Base-by-base conservation (phyloP, 2,888 invertebrate species). In the Patella pellucida region DNA sequence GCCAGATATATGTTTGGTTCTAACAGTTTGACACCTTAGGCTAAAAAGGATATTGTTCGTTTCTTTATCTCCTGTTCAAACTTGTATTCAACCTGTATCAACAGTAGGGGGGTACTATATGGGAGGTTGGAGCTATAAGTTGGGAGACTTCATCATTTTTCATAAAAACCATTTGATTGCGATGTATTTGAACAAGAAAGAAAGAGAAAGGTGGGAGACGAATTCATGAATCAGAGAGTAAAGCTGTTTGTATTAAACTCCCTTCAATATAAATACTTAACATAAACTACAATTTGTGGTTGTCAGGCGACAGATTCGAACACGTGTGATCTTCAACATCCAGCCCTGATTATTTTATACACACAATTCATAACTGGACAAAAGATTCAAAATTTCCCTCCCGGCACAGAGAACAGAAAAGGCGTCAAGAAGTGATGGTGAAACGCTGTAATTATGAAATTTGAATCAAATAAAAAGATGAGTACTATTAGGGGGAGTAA, bases 391-490 rank as follows among this genome's bases (percentile, higher is more conserved):
- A n/a, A 62, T 62, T 19, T 62, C 19, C 62, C 62, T 62, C 62
- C 12, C 62, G 62, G 62, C 62, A 14, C 19, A 12, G 23, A 62
- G 19, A 23, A 62, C 62, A 62, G 62, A 62, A 62, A 23, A 62
- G 23, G 62, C 62, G 62, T 62, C 62, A 62, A 62, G 23, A 62
- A 62, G 62, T 62, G 62, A 62, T 23, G 41, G 62, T 62, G 62
- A 62, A 62, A 62, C 62, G 62, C 62, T 62, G 23, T 62, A 62
- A 62, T 62, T 62, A 62, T 62, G 62, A 62, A 62, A 62, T 62
- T 62, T 62, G 23, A 23, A 23, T 62, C 62, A 19, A 62, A 62
- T 62, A 62, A 62, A 62, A 41, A 62, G 62, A 14, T 23, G 62
- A 62, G 62, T 23, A 12, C 11, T 23, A 23, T 11, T 23, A 62